Conservation (phyloP, 2,113 vertebrate genomes). For the Notothenia coriiceps region DNA sequence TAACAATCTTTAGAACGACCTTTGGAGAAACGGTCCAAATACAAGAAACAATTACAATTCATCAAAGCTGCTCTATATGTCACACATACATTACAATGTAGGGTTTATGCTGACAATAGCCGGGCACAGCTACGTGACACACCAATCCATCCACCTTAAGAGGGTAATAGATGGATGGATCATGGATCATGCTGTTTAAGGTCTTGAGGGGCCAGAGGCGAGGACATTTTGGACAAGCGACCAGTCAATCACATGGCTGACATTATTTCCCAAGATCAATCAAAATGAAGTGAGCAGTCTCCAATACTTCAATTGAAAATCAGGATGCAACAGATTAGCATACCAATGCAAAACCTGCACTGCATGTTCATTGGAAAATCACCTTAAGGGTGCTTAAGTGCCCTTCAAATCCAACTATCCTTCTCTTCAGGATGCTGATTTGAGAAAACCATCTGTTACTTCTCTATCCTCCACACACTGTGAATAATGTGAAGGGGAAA, state of each 20-base stretch:
- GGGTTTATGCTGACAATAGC: background rate
- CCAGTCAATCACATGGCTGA: constrained; percentile 1
- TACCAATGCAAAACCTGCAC: constrained; percentile 26
- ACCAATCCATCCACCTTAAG: background rate
- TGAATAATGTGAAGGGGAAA: background rate
- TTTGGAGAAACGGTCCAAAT: background rate
- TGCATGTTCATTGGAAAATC: constrained; percentile 27
- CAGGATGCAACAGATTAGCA: constrained; percentile 24
- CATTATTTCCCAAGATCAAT: constrained; percentile 1
- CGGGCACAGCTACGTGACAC: background rate
- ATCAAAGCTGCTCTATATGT: background rate
- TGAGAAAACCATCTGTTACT: constrained; percentile 52
- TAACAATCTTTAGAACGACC: background rate
- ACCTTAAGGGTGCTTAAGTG: constrained; percentile 27
- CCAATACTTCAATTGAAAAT: background rate
- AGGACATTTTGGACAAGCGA: background rate
- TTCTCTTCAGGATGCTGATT: constrained; percentile 2
- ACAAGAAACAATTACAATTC: background rate
- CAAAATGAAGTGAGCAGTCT: background rate
- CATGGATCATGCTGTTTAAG: background rate
- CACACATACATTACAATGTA: background rate
- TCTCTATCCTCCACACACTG: constrained; percentile 17
- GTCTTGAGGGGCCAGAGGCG: background rate
- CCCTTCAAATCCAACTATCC: constrained; percentile 41
- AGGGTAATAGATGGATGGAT: background rate